These are phyloP conservation scores for Ophioninae sp. DNA, from an alignment of 2,888 invertebrate species.

Conservation along the genomic window DNA sequence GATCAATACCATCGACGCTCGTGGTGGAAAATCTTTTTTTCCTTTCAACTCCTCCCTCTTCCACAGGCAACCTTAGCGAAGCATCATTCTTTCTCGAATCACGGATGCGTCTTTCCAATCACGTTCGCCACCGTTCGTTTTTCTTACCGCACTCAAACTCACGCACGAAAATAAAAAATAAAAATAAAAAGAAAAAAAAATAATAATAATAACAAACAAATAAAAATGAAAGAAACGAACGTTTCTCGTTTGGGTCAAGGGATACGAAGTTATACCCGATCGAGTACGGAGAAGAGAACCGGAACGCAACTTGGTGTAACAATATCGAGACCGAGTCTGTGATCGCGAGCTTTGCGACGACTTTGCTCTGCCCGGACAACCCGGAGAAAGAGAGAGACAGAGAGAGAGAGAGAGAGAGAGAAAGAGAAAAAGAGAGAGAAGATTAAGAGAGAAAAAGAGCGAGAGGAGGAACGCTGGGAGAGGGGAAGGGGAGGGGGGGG, in stretches of 20 bases:
- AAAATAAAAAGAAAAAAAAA: too few species aligned
- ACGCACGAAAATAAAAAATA: too few species aligned
- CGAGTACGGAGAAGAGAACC: slow-evolving; percentile 30
- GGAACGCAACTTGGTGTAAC: slow-evolving; percentile 46
- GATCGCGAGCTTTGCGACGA: slow-evolving; percentile 57
- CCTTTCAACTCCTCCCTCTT: too few species aligned
- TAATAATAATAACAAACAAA: too few species aligned
- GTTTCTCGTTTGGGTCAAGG: slow-evolving; percentile 14
- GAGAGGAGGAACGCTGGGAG: neutral
- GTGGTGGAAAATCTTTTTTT: neutral
- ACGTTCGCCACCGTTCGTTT: neutral
- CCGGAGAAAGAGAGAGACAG: slow-evolving; percentile 25
- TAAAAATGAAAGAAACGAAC: slow-evolving; percentile 6
- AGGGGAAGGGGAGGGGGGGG: too few species aligned
- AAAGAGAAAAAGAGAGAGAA: neutral
- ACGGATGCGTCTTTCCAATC: slow-evolving; percentile 8
- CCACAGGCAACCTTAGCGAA: too few species aligned
- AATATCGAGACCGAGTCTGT: slow-evolving; percentile 51
- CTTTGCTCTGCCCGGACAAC: slow-evolving; percentile 53
- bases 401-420: slow-evolving; percentile 19
- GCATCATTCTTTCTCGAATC: neutral
- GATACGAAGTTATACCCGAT: slow-evolving; percentile 12
- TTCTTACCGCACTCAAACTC: too few species aligned
- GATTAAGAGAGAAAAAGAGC: neutral
- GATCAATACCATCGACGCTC: slow-evolving; percentile 16